Evolutionary conservation across 2,888 invertebrate species (phyloP), one percentile per base, ranked within the genome.

Genomic region (Archaeoteleia sp.): DNA sequence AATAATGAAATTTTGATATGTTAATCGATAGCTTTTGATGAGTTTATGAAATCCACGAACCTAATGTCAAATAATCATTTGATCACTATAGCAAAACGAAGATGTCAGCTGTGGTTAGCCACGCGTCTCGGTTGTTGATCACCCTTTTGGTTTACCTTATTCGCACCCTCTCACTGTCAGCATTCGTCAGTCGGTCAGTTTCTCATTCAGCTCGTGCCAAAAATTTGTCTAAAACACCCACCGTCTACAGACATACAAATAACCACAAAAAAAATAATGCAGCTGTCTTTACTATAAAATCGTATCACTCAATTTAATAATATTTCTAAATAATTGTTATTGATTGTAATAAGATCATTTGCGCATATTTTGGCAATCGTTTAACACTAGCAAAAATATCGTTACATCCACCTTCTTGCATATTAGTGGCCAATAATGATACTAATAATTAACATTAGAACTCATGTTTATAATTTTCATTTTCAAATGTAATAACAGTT

Each of bases 61-160:
- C 3, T 20, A 20, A 5, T 20, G 20, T 5, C 5, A 20, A 20
- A 20, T 5, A 4, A 20, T 20, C 20, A 5, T 20, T 20, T 20
- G 20, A 20, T 2, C 2, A 20, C 5, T 5, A 5, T 20, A 5
- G 5, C 20, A 20, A 13, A 20, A 40, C 54, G 23, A 55, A 70
- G 55, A 67, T 72, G 82, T 82, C 83, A 81, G 82, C 79, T 81
- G 83, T 75, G 83, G 82, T 78, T 76, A 60, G 75, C 81, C 82
- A 62, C 76, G 75, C 74, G 72, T 74, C 72, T 69, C 71, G 71
- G 68, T 71, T 55, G 40, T 51, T 69, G 67, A 73, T 71, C 78
- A 77, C 78, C 78, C 81, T 72, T 71, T 74, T 70, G 74, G 75
- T 78, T 77, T 75, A 72, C 71, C 78, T 74, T 67, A 72, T 80